phyloP scores from a whole-genome alignment of 2,888 invertebrate genomes.

The Eueremaeus valkanovi region DNA sequence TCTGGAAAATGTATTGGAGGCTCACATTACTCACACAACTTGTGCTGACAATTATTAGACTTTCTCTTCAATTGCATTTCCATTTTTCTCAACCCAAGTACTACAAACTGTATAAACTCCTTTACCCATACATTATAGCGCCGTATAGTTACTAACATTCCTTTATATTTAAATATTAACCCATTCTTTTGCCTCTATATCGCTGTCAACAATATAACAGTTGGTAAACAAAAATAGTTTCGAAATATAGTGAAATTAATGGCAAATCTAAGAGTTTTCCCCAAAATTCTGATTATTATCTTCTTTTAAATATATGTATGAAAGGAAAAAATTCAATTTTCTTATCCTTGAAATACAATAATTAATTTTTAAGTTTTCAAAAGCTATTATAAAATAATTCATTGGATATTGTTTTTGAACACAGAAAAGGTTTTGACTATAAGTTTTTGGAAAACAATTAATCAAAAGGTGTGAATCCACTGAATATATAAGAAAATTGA shows the following conservation, averaged over 20 bases:
- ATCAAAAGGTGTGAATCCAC: constrained; percentile 29
- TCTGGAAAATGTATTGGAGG: constrained; percentile 36
- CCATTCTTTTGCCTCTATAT: not conserved
- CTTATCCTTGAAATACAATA: constrained; percentile 27
- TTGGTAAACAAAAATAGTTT: too few relatives aligned
- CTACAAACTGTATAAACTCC: not conserved
- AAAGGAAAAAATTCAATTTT: too few relatives aligned
- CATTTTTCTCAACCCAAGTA: not conserved
- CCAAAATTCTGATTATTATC: too few relatives aligned
- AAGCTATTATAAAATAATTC: constrained; percentile 2
- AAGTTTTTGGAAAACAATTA: not conserved
- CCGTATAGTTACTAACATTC: not conserved
- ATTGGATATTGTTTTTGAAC: not conserved
- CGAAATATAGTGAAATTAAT: too few relatives aligned
- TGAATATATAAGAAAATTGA: not conserved
- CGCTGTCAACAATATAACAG: not conserved
- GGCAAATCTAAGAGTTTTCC: too few relatives aligned
- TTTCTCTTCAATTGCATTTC: constrained; percentile 14
- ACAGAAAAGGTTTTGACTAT: not conserved
- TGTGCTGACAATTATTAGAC: constrained; percentile 27
- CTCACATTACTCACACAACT: constrained; percentile 29
- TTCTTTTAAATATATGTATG: too few relatives aligned
- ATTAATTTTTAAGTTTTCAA: not conserved
- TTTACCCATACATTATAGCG: not conserved
- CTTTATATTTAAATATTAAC: too few relatives aligned